phyloP scores from a whole-genome alignment of 2,888 invertebrate genomes.

The Spilarctia lutea region DNA sequence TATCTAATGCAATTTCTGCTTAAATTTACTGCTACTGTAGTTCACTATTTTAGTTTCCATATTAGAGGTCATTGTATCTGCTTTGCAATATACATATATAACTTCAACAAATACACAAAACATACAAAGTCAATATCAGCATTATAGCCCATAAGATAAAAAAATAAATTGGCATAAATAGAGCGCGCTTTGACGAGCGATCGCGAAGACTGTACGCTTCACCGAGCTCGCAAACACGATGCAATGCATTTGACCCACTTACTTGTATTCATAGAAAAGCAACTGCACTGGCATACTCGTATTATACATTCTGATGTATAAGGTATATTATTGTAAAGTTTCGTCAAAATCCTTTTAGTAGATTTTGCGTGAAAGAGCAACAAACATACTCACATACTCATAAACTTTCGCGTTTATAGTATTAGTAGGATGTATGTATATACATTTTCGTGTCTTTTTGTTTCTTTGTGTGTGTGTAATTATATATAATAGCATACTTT shows the following conservation, averaged over 20 bases:
- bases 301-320: no score
- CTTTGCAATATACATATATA: not conserved
- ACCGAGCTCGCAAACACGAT: conserved; percentile 71
- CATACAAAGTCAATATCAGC: conserved; percentile 32
- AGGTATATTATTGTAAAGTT: no score
- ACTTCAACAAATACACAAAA: not conserved
- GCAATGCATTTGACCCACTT: conserved; percentile 82
- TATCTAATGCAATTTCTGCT: not conserved
- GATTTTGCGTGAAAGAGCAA: no score
- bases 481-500: no score
- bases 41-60: not conserved
- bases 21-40: not conserved
- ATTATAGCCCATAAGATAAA: conserved; percentile 50
- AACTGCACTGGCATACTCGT: conserved; percentile 44
- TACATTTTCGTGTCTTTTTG: not conserved
- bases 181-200: conserved; percentile 79
- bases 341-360: no score
- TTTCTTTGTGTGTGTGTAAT: no score
- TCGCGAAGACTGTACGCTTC: conserved; percentile 75
- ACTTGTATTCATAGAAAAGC: conserved; percentile 65
- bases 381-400: no score
- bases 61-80: not conserved
- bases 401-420: no score
- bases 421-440: conserved; percentile 23
- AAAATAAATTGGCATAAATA: conserved; percentile 70